Conservation (phyloP, 1,140 invertebrate genomes). For the Yoshiicerus persimilis region DNA sequence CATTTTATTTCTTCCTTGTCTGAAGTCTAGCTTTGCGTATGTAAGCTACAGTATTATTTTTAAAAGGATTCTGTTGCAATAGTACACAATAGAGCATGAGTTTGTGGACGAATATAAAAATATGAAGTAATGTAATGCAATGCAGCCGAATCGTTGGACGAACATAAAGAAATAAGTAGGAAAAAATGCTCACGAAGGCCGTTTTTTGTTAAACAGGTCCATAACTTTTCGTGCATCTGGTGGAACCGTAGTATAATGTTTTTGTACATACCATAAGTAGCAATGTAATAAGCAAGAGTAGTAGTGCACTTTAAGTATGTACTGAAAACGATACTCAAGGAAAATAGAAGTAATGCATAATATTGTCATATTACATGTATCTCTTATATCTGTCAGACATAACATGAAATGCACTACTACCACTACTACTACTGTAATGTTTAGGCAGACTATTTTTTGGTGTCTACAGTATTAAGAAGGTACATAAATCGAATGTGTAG, state of each 20-base stretch:
- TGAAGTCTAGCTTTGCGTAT: no score
- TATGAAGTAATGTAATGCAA: neutral
- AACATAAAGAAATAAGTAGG: neutral
- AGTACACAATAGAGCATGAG: neutral
- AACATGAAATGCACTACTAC: neutral
- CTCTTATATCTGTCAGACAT: no score
- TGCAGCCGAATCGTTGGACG: neutral
- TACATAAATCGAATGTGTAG: neutral
- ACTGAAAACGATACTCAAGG: neutral
- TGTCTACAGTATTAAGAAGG: neutral
- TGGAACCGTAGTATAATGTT: neutral
- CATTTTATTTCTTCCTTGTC: no score
- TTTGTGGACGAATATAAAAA: neutral
- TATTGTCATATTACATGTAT: neutral
- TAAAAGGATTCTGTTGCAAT: neutral
- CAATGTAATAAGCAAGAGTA: neutral
- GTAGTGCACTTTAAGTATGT: no score
- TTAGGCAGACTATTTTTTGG: neutral
- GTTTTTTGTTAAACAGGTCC: slow-evolving; percentile 34
- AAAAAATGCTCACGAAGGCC: slow-evolving; percentile 26
- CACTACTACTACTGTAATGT: neutral
- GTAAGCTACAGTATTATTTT: no score
- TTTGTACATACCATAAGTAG: neutral
- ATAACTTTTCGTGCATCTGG: slow-evolving; percentile 19
- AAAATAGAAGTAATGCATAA: neutral